Conservation (phyloP, 2,888 invertebrate species). For the Fragum fragum region DNA sequence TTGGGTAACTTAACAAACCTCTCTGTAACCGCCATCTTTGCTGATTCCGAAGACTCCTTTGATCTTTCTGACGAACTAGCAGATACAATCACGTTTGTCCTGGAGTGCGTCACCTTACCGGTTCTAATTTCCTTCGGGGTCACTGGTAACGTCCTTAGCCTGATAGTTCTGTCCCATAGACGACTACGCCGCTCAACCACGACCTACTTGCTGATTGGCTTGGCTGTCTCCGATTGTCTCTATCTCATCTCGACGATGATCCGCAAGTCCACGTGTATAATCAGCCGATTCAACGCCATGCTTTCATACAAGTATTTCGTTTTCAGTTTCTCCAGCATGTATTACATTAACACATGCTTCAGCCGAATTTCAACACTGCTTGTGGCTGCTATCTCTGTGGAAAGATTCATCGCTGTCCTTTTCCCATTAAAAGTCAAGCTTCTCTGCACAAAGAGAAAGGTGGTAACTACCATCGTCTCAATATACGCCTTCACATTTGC, state of each 20-base stretch:
- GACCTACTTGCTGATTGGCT: conserved; percentile 25
- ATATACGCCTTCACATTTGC: conserved; percentile 36
- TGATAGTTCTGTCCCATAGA: conserved; percentile 35
- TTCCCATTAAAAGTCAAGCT: conserved; percentile 52
- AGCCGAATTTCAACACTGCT: conserved; percentile 32
- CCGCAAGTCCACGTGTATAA: conserved; percentile 43
- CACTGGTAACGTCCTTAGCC: conserved; percentile 44
- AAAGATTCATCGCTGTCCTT: conserved; percentile 57
- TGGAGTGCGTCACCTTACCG: conserved; percentile 54
- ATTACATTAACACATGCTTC: conserved; percentile 28
- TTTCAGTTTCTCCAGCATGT: conserved; percentile 35
- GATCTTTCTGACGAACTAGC: conserved; percentile 10
- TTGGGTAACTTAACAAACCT: neutral
- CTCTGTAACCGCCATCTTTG: neutral
- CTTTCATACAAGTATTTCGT: conserved; percentile 36
- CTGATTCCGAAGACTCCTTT: neutral
- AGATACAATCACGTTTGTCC: neutral
- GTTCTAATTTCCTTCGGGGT: conserved; percentile 42
- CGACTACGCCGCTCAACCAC: conserved; percentile 19
- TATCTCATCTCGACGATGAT: conserved; percentile 43
- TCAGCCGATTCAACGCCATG: conserved; percentile 31
- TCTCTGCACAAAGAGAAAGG: conserved; percentile 26
- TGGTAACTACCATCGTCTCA: conserved; percentile 28
- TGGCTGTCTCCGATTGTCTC: conserved; percentile 40
- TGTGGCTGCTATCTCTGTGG: conserved; percentile 46